Base-by-base conservation (phyloP, 2,888 invertebrate species). In the Drosophila pseudotalamancana region DNA sequence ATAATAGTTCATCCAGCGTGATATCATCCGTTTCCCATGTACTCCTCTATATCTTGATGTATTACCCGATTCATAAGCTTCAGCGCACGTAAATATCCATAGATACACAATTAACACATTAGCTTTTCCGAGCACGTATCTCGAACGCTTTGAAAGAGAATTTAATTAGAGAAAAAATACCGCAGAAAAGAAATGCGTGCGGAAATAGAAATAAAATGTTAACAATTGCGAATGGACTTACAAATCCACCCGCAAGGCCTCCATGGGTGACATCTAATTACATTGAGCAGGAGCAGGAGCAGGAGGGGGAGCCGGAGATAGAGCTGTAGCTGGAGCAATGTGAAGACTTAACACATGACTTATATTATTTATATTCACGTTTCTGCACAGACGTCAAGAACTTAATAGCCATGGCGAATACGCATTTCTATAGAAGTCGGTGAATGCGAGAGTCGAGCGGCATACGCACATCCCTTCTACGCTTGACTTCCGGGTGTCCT, bases 401-500 rank as follows among this genome's bases (percentile, higher is more conserved):
- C 43, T 29, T 43, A 43, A 43, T 18, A 18, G 43, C 6, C 9
- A 35, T 18, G 45, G 6, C 11, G 29, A 9, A 9, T 16, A 60
- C 21, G 11, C 31, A 63, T 14, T 27, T 63, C 32, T 11, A 12
- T 46, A 21, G 42, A 42, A 12, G 34, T 42, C 34, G n/a, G n/a
- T n/a, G n/a, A n/a, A 16, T 12, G 2, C 5, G 11, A 16, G 14
- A 53, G 29, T 23, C 4, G 16, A 3, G 25, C 12, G 40, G 21
- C 39, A 21, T 16, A 37, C 59, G 32, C 68, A 72, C 43, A 37
- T 35, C 9, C 16, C 21, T 12, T 4, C 6, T 19, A 60, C 19
- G 14, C 16, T 45, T 60, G 43, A 54, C 57, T 77, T 73, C 74
- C 77, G 68, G 63, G 54, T 60, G 69, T 56, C 69, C 77, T 73